Evolutionary conservation across 2,797 vertebrate species (phyloP), one percentile per base, ranked within the genome.

Genomic region (Chaunax sp.): DNA sequence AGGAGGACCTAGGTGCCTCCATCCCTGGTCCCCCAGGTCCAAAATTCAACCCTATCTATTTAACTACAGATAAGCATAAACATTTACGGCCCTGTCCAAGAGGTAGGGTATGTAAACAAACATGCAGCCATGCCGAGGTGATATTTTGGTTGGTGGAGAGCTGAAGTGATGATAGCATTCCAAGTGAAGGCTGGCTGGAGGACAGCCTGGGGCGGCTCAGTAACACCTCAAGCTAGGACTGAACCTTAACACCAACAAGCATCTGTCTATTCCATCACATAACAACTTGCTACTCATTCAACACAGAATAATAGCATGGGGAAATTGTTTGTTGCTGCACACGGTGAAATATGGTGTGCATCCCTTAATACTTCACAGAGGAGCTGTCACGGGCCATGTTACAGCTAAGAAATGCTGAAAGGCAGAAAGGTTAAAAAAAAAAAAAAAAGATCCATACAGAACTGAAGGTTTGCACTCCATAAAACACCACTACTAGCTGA

Each of bases 211-310:
- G 88, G 92, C 87, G 35, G 58, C 90, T 92, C 89, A 88, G 85
- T 81, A 89, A 88, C 89, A 92, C 87, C 86, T 82, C 78, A 8
- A 83, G 77, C 79, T 56, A 80, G 77, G 75, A 84, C 80, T 84
- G 65, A 80, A 82, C 87, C 87, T 87, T 87, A 90, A 90, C 83
- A 93, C 82, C 87, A 88, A 90, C 89, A 89, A 89, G 83, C 85
- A 90, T 89, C 81, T 88, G 87, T 90, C 88, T 78, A 77, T 80
- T 87, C 83, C 66, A 84, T 91, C 87, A 81, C 64, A 76, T 69
- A 88, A 78, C 87, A 75, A 87, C 72, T 77, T 77, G 85, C 78
- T 85, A 88, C 61, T 84, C 78, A 87, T 70, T 87, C 83, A 74
- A 61, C 75, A 50, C 26, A 59, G 68, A 78, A 75, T 49, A 71